Conservation (phyloP, 2,888 invertebrate species). For the Gandaritis pyraliata region DNA sequence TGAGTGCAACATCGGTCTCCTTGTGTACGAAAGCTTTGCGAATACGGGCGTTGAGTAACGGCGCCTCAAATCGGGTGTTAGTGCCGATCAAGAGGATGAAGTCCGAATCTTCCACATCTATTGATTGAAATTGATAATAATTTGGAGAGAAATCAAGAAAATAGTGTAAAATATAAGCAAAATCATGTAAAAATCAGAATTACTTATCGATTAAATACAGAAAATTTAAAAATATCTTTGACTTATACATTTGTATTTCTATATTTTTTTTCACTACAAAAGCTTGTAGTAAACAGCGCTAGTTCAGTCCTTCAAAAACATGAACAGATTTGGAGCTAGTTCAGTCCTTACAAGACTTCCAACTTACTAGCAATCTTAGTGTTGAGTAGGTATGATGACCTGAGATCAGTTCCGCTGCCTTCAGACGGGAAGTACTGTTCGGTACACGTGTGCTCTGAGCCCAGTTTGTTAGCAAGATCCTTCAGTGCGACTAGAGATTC, state of each 20-base stretch:
- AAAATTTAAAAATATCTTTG: too few relatives aligned
- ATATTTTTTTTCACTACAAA: too few relatives aligned
- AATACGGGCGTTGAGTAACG: conserved; percentile 96
- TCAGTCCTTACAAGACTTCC: not conserved
- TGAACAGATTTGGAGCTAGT: too few relatives aligned
- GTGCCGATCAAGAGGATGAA: conserved; percentile 96
- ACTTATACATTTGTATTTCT: too few relatives aligned
- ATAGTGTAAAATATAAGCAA: too few relatives aligned
- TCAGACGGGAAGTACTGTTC: conserved; percentile 95
- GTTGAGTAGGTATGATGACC: conserved; percentile 97
- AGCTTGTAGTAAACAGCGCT: too few relatives aligned
- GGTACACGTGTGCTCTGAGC: conserved; percentile 94
- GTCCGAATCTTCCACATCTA: conserved; percentile 96
- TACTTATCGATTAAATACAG: too few relatives aligned
- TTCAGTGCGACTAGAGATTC: conserved; percentile 96
- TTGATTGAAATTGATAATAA: conserved; percentile 1
- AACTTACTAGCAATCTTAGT: conserved; percentile 90
- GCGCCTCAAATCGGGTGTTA: conserved; percentile 98
- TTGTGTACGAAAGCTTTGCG: conserved; percentile 98
- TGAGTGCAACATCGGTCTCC: conserved; percentile 92
- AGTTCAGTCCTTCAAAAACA: too few relatives aligned
- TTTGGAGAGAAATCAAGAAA: not conserved
- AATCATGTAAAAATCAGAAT: too few relatives aligned
- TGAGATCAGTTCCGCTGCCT: conserved; percentile 92
- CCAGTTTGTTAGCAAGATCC: conserved; percentile 94